Evolutionary conservation across 1,140 invertebrate genomes (phyloP), one percentile per base, ranked within the genome.

Genomic region (Dreissena polymorpha): DNA sequence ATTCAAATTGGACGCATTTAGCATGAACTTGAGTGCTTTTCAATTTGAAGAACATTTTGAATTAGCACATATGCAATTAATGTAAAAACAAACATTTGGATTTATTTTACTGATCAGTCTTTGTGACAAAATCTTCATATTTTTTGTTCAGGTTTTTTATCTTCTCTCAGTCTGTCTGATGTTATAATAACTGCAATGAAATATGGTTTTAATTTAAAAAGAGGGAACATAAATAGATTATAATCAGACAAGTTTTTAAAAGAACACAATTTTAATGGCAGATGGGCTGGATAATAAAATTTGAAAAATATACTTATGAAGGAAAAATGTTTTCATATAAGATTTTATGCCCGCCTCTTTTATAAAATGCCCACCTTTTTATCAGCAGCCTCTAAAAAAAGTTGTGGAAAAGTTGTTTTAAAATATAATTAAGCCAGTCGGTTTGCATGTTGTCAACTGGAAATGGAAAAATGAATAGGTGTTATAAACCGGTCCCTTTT

Each of bases 81-180:
- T 63, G 25, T 74, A 82, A 82, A 82, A 74, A 82, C 79, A 82
- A 82, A 82, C 79, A 82, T 82, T 29, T 65, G 65, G 70, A 82
- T 55, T 67, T 82, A 74, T 67, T 67, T 73, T 27, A 82, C 64
- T 68, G 71, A 82, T 21, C 57, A 21, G 25, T 71, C 69, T 72
- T 72, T 63, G 63, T 72, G 49, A 72, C 51, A 72, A 80, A 72
- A 23, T 72, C 39, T 51, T 51, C 23, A 60, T 60, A 60, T 23
- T 60, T 23, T 18, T 2, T 60, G 16, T 60, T 23, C 57, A 60
- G 16, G 57, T 2, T 60, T 60, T 60, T n/a, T n/a, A 23, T 60
- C 57, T n/a, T 60, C 21, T n/a, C 21, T 2, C 21, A 6, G 57
- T 60, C 57, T 60, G 21, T 60, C 57, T 21, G 25, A n/a, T 68